These are phyloP conservation scores for Drepana arcuata DNA, from an alignment of 1,140 invertebrate species.

Conservation along the genomic window DNA sequence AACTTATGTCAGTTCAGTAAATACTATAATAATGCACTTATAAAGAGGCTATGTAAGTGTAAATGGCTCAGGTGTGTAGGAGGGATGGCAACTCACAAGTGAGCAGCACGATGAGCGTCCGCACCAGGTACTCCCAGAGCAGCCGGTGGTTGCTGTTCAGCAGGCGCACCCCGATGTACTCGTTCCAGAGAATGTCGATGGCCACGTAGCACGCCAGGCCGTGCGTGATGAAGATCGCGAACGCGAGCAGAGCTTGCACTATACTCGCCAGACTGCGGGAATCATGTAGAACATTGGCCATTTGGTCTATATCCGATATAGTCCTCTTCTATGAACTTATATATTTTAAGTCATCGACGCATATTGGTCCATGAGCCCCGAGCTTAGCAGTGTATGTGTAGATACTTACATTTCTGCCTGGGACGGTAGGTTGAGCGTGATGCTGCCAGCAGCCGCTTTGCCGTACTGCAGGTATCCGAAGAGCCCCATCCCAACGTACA, in stretches of 20 bases:
- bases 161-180: conserved; percentile 51
- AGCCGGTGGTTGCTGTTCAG: conserved; percentile 36
- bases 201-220: conserved; percentile 92
- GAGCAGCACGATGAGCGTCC: conserved; percentile 56
- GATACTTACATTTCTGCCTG: conserved; percentile 73
- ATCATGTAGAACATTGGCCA: no score
- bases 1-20: no score
- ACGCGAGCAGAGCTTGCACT: conserved; percentile 83
- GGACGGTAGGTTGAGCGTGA: conserved; percentile 78
- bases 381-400: no score
- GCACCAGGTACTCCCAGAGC: conserved; percentile 58
- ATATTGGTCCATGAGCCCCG: no score
- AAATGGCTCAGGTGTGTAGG: no score
- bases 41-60: no score
- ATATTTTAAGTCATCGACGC: no score
- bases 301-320: no score
- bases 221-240: conserved; percentile 89
- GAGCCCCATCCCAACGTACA: conserved; percentile 84
- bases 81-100: conserved; percentile 58
- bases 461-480: conserved; percentile 87
- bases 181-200: conserved; percentile 86
- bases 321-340: no score
- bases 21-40: no score
- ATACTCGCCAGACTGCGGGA: conserved; percentile 78
- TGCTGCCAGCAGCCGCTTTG: conserved; percentile 73